phyloP scores from a whole-genome alignment of 2,113 vertebrate species.

The Chrysemys picta region DNA sequence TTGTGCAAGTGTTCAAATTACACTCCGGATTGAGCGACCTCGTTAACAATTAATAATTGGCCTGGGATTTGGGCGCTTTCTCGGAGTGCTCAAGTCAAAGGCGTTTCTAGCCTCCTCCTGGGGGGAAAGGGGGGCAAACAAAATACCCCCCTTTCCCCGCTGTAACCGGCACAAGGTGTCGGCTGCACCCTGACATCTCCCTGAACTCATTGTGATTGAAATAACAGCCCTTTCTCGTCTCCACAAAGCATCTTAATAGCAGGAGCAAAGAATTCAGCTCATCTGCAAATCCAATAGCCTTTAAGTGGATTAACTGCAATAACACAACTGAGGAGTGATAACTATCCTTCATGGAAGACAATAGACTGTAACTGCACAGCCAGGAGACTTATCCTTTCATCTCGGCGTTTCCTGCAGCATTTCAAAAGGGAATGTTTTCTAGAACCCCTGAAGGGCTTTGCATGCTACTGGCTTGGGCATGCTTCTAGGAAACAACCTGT shows the following conservation, averaged over 20 bases:
- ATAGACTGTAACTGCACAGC: slow-evolving; percentile 76
- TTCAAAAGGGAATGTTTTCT: slow-evolving; percentile 75
- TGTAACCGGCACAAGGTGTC: slow-evolving; percentile 61
- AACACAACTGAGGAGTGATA: slow-evolving; percentile 71
- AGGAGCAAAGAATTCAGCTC: slow-evolving; percentile 72
- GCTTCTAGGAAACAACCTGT: slow-evolving; percentile 73
- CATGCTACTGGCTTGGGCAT: slow-evolving; percentile 70
- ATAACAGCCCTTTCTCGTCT: slow-evolving; percentile 65
- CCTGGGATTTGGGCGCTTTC: not conserved
- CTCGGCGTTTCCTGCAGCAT: slow-evolving; percentile 71
- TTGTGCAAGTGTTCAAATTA: not conserved
- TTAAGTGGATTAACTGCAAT: slow-evolving; percentile 80
- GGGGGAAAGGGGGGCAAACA: not conserved
- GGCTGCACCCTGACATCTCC: slow-evolving; percentile 62
- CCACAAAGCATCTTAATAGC: slow-evolving; percentile 72
- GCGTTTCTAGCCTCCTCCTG: not conserved
- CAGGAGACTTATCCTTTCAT: slow-evolving; percentile 75
- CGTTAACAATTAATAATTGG: slow-evolving; percentile 10
- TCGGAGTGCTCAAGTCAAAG: not conserved
- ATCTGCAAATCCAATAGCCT: slow-evolving; percentile 76
- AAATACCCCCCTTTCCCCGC: not conserved
- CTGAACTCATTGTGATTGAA: slow-evolving; percentile 72
- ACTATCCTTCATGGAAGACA: slow-evolving; percentile 72
- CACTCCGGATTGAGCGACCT: not conserved
- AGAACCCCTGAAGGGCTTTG: slow-evolving; percentile 72